Conservation (phyloP, 2,113 vertebrate genomes). For the Embiotoca jacksoni region DNA sequence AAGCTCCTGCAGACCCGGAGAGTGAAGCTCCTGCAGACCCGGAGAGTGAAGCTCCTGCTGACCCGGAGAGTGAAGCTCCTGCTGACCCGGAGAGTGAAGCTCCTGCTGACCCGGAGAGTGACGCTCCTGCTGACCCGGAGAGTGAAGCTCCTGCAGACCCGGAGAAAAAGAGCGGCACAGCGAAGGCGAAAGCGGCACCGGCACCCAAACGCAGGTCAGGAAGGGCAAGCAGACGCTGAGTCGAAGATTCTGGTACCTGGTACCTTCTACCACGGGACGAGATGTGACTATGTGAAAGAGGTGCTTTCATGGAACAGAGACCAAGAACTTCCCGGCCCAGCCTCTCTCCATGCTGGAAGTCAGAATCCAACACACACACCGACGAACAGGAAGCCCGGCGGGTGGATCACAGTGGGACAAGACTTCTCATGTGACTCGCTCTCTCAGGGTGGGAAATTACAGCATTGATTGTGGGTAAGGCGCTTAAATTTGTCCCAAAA, state of each 20-base stretch:
- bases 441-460: slow-evolving; percentile 47
- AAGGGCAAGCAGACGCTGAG: slow-evolving; percentile 74
- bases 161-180: slow-evolving; percentile 47
- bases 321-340: slow-evolving; percentile 31
- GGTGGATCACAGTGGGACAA: slow-evolving; percentile 2
- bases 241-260: neutral
- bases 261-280: slow-evolving; percentile 14
- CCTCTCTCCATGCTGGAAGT: slow-evolving; percentile 19
- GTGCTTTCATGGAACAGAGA: slow-evolving; percentile 55
- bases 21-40: neutral
- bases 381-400: neutral
- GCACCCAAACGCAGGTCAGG: slow-evolving; percentile 73
- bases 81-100: slow-evolving; percentile 10
- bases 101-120: slow-evolving; percentile 3
- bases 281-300: slow-evolving; percentile 33
- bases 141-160: slow-evolving; percentile 8
- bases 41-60: slow-evolving; percentile 16
- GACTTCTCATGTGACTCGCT: slow-evolving; percentile 8
- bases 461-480: neutral
- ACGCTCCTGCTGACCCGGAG: slow-evolving; percentile 7
- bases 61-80: slow-evolving; percentile 12
- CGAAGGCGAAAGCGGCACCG: slow-evolving; percentile 52
- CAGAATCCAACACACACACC: slow-evolving; percentile 18
- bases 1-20: neutral
- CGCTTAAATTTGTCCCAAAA: neutral